Conservation (phyloP, 64 coral and sea anemone species). For the Stylophora pistillata region DNA sequence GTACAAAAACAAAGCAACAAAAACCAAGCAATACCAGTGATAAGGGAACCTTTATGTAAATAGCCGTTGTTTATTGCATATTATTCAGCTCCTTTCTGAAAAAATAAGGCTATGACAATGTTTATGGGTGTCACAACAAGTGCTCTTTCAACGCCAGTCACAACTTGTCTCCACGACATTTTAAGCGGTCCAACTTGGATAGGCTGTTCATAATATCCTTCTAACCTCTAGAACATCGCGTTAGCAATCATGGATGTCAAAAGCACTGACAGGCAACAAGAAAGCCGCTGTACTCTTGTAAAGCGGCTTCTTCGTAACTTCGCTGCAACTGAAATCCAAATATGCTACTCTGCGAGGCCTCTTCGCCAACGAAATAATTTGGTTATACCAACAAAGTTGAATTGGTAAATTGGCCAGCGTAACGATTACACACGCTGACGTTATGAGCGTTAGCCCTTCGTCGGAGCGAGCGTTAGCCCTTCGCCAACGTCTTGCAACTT, state of each 20-base stretch:
- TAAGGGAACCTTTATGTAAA: too few species aligned
- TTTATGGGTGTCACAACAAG: conserved; percentile 25
- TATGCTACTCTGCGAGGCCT: conserved; percentile 38
- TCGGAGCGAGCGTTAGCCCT: too few species aligned
- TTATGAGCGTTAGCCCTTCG: too few species aligned
- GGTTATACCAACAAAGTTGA: too few species aligned
- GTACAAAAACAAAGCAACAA: background rate
- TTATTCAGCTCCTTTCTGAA: background rate
- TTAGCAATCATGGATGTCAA: conserved; percentile 53
- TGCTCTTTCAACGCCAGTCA: conserved; percentile 14
- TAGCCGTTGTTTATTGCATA: too few species aligned
- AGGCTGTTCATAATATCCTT: background rate
- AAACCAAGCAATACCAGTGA: background rate
- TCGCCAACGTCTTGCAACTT: background rate
- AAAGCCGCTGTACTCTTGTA: conserved; percentile 19
- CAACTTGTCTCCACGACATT: background rate
- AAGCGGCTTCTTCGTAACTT: background rate
- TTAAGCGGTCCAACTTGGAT: conserved; percentile 20
- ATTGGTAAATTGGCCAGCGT: too few species aligned
- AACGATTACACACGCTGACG: too few species aligned
- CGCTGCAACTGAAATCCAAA: conserved; percentile 49
- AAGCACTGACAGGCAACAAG: conserved; percentile 47
- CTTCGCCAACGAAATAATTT: too few species aligned
- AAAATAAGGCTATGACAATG: conserved; percentile 19
- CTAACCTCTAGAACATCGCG: conserved; percentile 17